These are phyloP conservation scores for Apoda limacodes DNA, from an alignment of 2,888 invertebrate species.

Conservation along the genomic window DNA sequence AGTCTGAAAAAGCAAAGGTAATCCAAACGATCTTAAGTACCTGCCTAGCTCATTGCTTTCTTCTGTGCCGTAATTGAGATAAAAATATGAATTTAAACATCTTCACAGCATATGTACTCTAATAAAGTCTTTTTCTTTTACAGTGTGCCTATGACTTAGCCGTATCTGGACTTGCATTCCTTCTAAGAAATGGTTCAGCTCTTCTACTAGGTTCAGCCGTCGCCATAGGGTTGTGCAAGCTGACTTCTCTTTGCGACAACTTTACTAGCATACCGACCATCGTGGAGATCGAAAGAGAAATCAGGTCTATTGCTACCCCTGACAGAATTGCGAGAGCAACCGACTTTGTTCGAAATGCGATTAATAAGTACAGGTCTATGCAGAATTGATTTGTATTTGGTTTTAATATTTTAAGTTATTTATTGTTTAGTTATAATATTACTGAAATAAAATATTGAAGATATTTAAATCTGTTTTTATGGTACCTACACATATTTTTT, in stretches of 20 bases:
- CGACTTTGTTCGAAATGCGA: conserved; percentile 59
- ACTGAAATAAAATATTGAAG: too few relatives aligned
- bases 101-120: too few relatives aligned
- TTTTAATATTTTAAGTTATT: too few relatives aligned
- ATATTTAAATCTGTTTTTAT: too few relatives aligned
- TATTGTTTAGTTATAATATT: too few relatives aligned
- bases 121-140: conserved; percentile 14
- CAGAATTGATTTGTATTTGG: conserved; percentile 12
- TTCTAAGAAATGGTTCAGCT: conserved; percentile 23
- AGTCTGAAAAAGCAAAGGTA: too few relatives aligned
- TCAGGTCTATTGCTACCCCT: conserved; percentile 57
- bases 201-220: conserved; percentile 32
- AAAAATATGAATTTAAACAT: too few relatives aligned
- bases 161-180: conserved; percentile 20
- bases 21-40: too few relatives aligned
- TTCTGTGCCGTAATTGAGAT: too few relatives aligned
- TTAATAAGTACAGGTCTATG: conserved; percentile 51
- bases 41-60: too few relatives aligned
- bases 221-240: conserved; percentile 61
- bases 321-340: conserved; percentile 61
- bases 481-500: too few relatives aligned
- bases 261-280: conserved; percentile 39
- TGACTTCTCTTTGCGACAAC: conserved; percentile 66
- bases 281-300: conserved; percentile 28
- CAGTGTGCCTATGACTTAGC: conserved; percentile 20